Evolutionary conservation across 2,888 invertebrate species (phyloP), one percentile per base, ranked within the genome.

Genomic region (Halictus ligatus): DNA sequence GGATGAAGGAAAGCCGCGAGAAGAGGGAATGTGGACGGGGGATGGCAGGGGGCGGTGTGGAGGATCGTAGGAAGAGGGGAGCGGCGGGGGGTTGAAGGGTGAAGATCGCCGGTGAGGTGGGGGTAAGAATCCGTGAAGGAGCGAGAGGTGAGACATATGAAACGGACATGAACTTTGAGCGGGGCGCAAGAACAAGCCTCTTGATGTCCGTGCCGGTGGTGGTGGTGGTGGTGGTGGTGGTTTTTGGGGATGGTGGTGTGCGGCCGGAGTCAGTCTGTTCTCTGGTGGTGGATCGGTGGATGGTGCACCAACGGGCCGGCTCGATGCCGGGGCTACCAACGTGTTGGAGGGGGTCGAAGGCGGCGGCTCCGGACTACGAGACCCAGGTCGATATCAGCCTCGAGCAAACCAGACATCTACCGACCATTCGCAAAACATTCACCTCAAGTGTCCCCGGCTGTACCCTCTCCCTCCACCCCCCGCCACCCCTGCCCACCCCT

Each of bases 361-460:
- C 89, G 89, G 91, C 91, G 90, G 92, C 92, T 92, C 89, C 92
- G 89, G 91, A 91, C 90, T 89, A 88, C 89, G 92, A 92, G 91
- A 92, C 90, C 92, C 94, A 94, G 95, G 95, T 95, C 94, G 95
- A 95, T 95, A 94, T 94, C 94, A 93, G 93, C 94, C 93, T 92
- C 93, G 94, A 94, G 94, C 93, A 93, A 94, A 94, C 94, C 94
- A 95, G 95, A 95, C 95, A 94, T 95, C 94, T 95, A 95, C 94
- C 94, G 95, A 95, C 94, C 95, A 94, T 95, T 94, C 94, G 94
- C 94, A 94, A 95, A 95, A 95, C 94, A 94, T 95, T 94, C 94
- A 95, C 94, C 95, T 94, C 94, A 93, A 95, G 94, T 94, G 94
- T 94, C 93, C 94, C 93, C 92, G 92, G 93, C 94, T 90, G 89